Percentiles rank a stretch among this genome's conserved stretches.
These are phyloP conservation scores for Hydra vulgaris DNA, from an alignment of 30 jellyfish, hydroid and myxozoan genomes.

Conservation along the genomic window DNA sequence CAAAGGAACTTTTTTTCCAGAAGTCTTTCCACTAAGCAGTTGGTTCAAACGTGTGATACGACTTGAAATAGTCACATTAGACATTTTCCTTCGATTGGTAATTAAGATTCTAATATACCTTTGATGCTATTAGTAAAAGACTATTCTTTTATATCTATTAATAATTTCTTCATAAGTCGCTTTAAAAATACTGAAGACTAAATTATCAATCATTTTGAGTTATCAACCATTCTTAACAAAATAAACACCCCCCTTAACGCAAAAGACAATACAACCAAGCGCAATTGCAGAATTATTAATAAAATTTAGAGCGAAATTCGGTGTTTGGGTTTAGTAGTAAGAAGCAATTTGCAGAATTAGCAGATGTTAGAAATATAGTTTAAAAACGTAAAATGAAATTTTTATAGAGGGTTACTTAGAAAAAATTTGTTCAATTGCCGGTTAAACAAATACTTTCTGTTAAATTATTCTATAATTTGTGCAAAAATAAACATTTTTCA, in stretches of 20 bases:
- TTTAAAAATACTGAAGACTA: neutral
- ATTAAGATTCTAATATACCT: no score
- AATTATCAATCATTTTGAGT: neutral
- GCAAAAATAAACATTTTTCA: no score
- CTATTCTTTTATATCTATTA: neutral
- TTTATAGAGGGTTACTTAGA: neutral
- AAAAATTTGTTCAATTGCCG: neutral
- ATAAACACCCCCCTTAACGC: neutral
- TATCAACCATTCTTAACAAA: no score
- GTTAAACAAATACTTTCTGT: no score
- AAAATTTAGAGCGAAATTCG: neutral
- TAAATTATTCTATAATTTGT: no score
- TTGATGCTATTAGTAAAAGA: no score
- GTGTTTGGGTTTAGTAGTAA: neutral
- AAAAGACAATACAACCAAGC: neutral
- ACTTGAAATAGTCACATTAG: slow-evolving; percentile 74
- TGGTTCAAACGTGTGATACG: slow-evolving; percentile 91
- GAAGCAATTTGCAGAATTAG: neutral
- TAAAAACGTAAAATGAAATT: neutral
- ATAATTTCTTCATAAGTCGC: neutral
- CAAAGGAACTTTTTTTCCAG: slow-evolving; percentile 86
- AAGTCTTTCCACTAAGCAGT: slow-evolving; percentile 87
- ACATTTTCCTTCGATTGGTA: slow-evolving; percentile 6
- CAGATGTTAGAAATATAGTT: neutral
- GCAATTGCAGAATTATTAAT: neutral